These are phyloP conservation scores for Calliopum simillimum DNA, from an alignment of 2,888 invertebrate genomes.

Conservation along the genomic window DNA sequence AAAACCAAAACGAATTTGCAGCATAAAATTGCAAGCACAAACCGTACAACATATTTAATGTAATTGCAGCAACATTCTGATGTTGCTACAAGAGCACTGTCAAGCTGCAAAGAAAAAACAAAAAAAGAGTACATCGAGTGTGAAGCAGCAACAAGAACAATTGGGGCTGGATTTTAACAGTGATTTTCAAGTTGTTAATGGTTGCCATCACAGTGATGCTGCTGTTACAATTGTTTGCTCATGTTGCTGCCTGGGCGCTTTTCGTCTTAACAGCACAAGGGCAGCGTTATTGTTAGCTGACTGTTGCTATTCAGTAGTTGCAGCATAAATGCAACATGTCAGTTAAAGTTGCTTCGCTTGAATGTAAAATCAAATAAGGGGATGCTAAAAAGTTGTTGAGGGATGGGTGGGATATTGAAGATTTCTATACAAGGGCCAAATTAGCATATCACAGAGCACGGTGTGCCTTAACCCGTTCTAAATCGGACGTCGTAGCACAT, in stretches of 20 bases:
- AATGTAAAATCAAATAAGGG: no score
- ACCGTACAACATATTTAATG: slow-evolving; percentile 20
- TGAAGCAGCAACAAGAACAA: not conserved
- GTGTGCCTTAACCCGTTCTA: no score
- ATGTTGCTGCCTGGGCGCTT: slow-evolving; percentile 47
- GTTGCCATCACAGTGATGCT: no score
- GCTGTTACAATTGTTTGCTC: no score
- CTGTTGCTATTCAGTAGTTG: slow-evolving; percentile 4
- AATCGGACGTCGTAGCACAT: no score
- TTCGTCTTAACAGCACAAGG: slow-evolving; percentile 51
- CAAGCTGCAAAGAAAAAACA: not conserved
- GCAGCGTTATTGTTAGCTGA: no score
- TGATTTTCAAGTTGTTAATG: no score
- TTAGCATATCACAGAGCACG: no score
- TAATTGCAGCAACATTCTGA: slow-evolving; percentile 9
- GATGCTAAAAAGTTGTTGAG: no score
- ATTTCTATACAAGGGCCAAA: no score
- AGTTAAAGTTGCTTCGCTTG: no score
- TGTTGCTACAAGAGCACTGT: not conserved
- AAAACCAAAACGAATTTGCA: not conserved
- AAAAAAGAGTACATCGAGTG: not conserved
- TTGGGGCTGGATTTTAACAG: not conserved
- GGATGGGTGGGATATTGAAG: no score
- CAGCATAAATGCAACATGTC: not conserved
- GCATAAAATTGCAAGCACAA: not conserved